Evolutionary conservation across 1,140 invertebrate genomes (phyloP), one percentile per base, ranked within the genome.

Genomic region (Trachelipus rathkii): DNA sequence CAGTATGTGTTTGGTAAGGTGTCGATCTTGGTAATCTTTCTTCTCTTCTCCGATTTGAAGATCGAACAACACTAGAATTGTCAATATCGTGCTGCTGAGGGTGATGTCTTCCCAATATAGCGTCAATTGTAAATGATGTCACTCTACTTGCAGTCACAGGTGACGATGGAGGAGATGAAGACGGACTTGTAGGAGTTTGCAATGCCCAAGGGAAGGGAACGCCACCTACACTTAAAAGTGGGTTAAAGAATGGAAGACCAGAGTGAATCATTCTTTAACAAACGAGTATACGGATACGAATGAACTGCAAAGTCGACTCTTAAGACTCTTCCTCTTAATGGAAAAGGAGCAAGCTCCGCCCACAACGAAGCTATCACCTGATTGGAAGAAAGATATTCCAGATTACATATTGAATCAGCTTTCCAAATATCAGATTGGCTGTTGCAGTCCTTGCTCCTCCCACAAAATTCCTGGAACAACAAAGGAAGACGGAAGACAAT

Each of bases 91-190:
- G 74, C 44, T 77, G 74, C 44, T 73, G 77, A 21, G 76, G 74
- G 19, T 75, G 73, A 66, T 77, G 79, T 11, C 50, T 13, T 60
- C 77, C 79, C 6, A 81, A 73, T 19, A 81, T 81, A 53, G 79
- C 79, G 73, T 81, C 79, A 21, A 81, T 81, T 60, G 79, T 81
- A 72, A 81, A 81, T 74, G 79, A 78, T 21, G 79, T 72, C 10
- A 75, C 77, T 53, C 79, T 53, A 0, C 53, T 68, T 11, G n/a
- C 60, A 75, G 10, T 75, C 1, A 15, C 50, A 66, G 23, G 33
- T 13, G 46, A 15, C n/a, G 73, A 44, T 4, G 73, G 73, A 19
- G 73, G 73, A 10, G 73, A 75, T 11, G 73, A 45, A 10, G 73
- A 53, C 9, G 73, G 73, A 24, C 73, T 75, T 10, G 60, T 46